Conservation (phyloP, 2,888 invertebrate genomes). For the Drosophila paranaensis region DNA sequence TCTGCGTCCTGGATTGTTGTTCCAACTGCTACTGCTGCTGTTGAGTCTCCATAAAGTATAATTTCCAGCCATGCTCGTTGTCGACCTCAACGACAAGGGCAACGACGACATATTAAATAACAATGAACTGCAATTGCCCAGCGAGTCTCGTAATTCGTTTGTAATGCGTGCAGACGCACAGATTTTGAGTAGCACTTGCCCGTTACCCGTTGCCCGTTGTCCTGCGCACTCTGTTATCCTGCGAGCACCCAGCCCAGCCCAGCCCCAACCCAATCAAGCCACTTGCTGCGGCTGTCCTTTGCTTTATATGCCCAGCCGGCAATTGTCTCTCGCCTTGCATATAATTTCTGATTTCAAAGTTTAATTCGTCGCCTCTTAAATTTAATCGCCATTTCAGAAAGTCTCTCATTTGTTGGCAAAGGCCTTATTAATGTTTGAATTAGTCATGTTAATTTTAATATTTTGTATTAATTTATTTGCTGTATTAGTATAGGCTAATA, state of each 20-base stretch:
- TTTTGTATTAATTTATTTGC: too few species aligned
- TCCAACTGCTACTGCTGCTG: constrained; percentile 33
- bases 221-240: constrained; percentile 31
- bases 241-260: background rate
- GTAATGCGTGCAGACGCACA: constrained; percentile 81
- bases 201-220: constrained; percentile 12
- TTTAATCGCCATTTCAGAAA: constrained; percentile 60
- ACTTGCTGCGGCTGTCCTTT: constrained; percentile 34
- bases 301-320: constrained; percentile 62
- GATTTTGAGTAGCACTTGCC: constrained; percentile 72
- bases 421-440: background rate
- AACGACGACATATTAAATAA: constrained; percentile 78
- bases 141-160: constrained; percentile 76
- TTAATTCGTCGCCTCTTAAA: constrained; percentile 69
- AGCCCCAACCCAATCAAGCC: background rate
- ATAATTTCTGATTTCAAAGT: constrained; percentile 71
- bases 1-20: constrained; percentile 53
- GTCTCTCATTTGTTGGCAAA: constrained; percentile 32
- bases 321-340: constrained; percentile 57
- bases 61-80: constrained; percentile 59
- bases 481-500: too few species aligned
- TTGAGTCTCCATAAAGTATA: constrained; percentile 76
- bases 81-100: constrained; percentile 48
- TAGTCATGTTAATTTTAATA: background rate
- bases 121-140: constrained; percentile 82